A percentile compares a stretch with the other conserved stretches of the same genome.
phyloP scores from a whole-genome alignment of 2,113 vertebrate genomes.

The Thoracochromis brauschi region DNA sequence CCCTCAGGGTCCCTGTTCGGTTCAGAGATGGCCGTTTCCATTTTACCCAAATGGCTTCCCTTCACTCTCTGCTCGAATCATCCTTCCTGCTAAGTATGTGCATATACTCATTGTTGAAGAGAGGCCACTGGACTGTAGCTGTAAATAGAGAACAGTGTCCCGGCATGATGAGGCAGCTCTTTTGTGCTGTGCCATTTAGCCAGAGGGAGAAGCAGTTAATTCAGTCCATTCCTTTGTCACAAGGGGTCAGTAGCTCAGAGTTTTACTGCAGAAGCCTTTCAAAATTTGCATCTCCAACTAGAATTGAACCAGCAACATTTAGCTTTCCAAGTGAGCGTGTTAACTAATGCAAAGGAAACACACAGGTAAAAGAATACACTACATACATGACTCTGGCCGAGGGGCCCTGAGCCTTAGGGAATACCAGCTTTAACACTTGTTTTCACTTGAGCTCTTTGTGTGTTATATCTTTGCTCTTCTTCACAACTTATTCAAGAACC shows the following conservation, averaged over 20 bases:
- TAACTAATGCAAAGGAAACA: neutral
- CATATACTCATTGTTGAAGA: neutral
- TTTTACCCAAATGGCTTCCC: neutral
- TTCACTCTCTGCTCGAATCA: neutral
- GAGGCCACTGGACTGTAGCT: neutral
- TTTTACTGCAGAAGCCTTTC: neutral
- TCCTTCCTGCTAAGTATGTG: neutral
- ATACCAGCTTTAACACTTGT: neutral
- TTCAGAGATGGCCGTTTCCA: rapidly evolving
- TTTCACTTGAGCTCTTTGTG: neutral
- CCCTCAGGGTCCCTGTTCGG: neutral
- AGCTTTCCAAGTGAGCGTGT: neutral
- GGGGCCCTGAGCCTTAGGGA: neutral
- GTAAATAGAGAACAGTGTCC: neutral
- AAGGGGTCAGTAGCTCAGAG: neutral
- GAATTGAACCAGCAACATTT: neutral
- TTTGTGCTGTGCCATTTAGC: neutral
- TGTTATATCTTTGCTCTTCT: neutral
- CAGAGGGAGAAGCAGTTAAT: neutral
- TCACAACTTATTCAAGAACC: neutral
- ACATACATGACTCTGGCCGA: neutral
- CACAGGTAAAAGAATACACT: rapidly evolving
- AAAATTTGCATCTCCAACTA: neutral
- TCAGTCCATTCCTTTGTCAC: neutral
- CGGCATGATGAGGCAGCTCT: neutral